phyloP scores from a whole-genome alignment of 2,113 vertebrate species.

The Telmatochromis sp. region DNA sequence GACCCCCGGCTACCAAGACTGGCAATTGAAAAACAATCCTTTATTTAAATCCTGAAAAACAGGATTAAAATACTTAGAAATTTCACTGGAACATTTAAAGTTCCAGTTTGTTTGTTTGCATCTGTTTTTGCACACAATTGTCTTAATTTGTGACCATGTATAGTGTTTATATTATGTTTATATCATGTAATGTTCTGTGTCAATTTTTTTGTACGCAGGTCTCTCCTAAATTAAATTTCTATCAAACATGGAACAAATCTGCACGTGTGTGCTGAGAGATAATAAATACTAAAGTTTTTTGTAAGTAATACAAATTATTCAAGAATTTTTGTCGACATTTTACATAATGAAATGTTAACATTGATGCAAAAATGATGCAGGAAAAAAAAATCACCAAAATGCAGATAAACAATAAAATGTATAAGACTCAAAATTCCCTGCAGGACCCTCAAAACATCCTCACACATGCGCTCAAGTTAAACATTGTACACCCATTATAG shows the following conservation, averaged over 20 bases:
- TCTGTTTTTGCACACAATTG: background rate
- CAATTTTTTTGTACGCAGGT: background rate
- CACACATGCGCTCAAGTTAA: background rate
- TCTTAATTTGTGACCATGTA: background rate
- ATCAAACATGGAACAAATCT: background rate
- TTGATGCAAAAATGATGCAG: background rate
- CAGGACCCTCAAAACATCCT: background rate
- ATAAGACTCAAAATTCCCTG: background rate
- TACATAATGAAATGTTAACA: background rate
- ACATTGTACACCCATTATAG: background rate
- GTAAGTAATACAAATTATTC: background rate
- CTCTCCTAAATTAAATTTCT: background rate
- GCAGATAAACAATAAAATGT: background rate
- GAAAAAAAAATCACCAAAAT: background rate
- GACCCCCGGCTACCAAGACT: background rate
- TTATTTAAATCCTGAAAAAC: background rate
- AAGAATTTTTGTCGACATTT: background rate
- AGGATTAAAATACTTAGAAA: background rate
- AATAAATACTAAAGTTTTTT: background rate
- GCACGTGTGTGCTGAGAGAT: accelerated
- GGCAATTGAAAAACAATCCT: background rate
- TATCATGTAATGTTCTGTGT: background rate
- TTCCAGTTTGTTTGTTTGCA: background rate
- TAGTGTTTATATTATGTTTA: background rate
- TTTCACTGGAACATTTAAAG: background rate